Conservation (phyloP, 2,888 invertebrate species). For the Aelia acuminata region DNA sequence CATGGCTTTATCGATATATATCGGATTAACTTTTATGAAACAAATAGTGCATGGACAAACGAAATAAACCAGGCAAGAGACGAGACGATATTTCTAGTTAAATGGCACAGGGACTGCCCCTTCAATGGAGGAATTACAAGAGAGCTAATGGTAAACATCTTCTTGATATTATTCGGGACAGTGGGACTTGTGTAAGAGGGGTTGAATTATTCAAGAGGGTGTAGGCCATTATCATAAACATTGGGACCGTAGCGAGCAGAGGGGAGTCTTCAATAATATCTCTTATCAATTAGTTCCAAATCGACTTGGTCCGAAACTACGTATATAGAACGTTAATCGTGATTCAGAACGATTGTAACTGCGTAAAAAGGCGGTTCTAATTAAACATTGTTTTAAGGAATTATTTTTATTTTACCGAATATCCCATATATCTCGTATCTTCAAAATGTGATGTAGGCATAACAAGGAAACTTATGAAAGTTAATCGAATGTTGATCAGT, state of each 20-base stretch:
- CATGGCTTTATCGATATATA: no score
- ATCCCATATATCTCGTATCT: no score
- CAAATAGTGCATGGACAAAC: no score
- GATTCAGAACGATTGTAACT: no score
- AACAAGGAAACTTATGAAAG: no score
- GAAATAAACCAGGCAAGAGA: no score
- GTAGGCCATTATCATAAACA: slow-evolving; percentile 49
- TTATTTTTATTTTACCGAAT: no score
- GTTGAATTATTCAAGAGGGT: slow-evolving; percentile 43
- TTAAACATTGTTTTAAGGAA: no score
- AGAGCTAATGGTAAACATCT: slow-evolving; percentile 30
- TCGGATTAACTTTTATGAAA: no score
- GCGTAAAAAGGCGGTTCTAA: no score
- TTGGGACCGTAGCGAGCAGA: background rate
- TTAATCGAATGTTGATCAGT: no score
- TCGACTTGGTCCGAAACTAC: background rate
- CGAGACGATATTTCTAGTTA: background rate
- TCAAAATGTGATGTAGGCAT: no score
- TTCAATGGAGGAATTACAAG: background rate
- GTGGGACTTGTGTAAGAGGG: slow-evolving; percentile 24
- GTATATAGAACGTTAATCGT: background rate
- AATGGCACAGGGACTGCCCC: background rate
- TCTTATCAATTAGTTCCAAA: background rate
- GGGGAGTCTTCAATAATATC: slow-evolving; percentile 3
- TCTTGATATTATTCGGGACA: slow-evolving; percentile 43